Evolutionary conservation across 2,888 invertebrate species (phyloP).

Genomic region (Coelinius sp.): DNA sequence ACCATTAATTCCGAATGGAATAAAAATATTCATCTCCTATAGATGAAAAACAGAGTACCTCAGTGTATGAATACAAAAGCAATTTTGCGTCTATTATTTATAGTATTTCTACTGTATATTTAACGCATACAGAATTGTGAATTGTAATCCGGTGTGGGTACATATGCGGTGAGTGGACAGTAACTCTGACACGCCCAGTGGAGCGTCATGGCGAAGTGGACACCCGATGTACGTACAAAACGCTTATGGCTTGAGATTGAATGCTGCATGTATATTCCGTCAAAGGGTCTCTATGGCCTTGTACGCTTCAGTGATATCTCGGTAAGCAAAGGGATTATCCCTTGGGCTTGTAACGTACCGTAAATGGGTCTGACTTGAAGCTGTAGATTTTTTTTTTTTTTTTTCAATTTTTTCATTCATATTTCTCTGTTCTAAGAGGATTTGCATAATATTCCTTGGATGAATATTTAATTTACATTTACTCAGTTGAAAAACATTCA

Average conservation of each 20-base stretch:
- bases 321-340: slow-evolving; percentile 59
- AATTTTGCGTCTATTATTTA: slow-evolving; percentile 68
- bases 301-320: slow-evolving; percentile 47
- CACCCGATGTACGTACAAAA: slow-evolving; percentile 39
- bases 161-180: slow-evolving; percentile 26
- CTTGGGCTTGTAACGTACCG: slow-evolving; percentile 39
- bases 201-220: slow-evolving; percentile 47
- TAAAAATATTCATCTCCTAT: slow-evolving; percentile 63
- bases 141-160: slow-evolving; percentile 27
- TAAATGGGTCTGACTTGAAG: neutral
- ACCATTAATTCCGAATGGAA: slow-evolving; percentile 70
- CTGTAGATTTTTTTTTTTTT: neutral
- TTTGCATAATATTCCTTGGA: neutral
- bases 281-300: slow-evolving; percentile 37
- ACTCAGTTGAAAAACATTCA: neutral
- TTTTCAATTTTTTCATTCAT: neutral
- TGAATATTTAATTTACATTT: neutral
- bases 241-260: slow-evolving; percentile 34
- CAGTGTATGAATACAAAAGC: slow-evolving; percentile 71
- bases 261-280: slow-evolving; percentile 24
- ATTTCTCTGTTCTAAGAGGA: neutral
- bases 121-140: slow-evolving; percentile 43
- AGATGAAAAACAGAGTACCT: slow-evolving; percentile 48
- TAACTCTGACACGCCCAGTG: slow-evolving; percentile 38
- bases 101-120: slow-evolving; percentile 51